These are phyloP conservation scores for Mustelus asterias DNA, from an alignment of 2,113 vertebrate genomes.

Conservation along the genomic window DNA sequence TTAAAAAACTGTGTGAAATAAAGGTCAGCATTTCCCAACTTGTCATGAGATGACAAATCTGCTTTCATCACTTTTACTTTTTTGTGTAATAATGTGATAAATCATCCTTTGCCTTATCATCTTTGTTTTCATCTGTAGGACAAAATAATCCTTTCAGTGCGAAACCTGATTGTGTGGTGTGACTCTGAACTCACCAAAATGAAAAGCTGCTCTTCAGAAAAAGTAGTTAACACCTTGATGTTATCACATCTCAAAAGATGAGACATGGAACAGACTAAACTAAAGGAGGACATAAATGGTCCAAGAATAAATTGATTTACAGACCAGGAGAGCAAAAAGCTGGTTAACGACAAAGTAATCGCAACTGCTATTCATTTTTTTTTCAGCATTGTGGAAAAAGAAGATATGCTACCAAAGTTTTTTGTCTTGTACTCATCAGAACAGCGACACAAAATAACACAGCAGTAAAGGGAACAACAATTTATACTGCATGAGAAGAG, in stretches of 20 bases:
- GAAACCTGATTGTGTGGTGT: not conserved
- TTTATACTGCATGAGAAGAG: too few species aligned
- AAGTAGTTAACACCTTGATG: not conserved
- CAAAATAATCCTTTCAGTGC: not conserved
- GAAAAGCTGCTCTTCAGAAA: not conserved
- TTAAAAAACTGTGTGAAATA: not conserved
- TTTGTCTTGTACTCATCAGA: too few species aligned
- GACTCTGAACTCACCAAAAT: not conserved
- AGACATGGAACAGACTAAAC: too few species aligned
- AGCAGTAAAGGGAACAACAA: too few species aligned
- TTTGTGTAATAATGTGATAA: not conserved
- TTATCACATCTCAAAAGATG: not conserved
- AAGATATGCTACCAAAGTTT: too few species aligned
- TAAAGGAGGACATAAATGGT: too few species aligned
- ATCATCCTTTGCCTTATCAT: not conserved
- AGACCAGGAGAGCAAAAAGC: too few species aligned
- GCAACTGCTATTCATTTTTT: too few species aligned
- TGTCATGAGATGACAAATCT: not conserved
- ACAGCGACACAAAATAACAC: too few species aligned
- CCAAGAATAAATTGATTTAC: too few species aligned
- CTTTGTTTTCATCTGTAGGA: not conserved
- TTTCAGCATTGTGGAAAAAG: too few species aligned
- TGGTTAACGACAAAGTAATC: too few species aligned
- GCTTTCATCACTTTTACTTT: not conserved
- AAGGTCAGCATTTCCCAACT: not conserved